phyloP scores from a whole-genome alignment of 35 echinoderm and acorn worm species.

The Apostichopus japonicus region DNA sequence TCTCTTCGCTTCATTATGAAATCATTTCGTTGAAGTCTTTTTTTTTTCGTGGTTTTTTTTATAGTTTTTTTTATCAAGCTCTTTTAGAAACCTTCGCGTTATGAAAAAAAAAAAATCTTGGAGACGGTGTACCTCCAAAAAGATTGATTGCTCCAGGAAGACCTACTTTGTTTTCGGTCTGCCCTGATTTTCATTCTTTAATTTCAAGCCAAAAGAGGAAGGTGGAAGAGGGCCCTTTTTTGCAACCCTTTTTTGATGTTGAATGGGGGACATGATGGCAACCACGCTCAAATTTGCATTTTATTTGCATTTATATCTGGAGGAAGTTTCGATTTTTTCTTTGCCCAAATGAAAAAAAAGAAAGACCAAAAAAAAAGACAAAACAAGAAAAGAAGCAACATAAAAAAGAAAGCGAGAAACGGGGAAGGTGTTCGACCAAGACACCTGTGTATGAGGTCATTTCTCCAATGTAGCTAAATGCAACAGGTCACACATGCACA shows the following conservation, averaged over 20 bases:
- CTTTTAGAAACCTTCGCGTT: conserved; percentile 42
- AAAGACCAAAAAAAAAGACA: no score
- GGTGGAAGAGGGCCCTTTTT: conserved; percentile 31
- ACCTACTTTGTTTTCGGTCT: conserved; percentile 48
- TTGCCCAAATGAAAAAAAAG: no score
- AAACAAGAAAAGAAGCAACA: no score
- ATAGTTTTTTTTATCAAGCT: background rate
- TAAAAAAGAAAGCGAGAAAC: background rate
- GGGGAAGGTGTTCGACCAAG: conserved; percentile 26
- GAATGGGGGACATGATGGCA: conserved; percentile 46
- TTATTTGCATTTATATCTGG: conserved; percentile 54
- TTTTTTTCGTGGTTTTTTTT: background rate
- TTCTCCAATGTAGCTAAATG: background rate
- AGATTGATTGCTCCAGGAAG: conserved; percentile 48
- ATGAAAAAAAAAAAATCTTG: conserved; percentile 32
- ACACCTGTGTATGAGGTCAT: conserved; percentile 52
- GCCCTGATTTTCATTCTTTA: conserved; percentile 44
- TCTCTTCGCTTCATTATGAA: conserved; percentile 38
- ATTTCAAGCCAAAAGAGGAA: conserved; percentile 28
- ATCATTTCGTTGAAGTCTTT: conserved; percentile 32
- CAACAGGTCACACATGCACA: conserved; percentile 5
- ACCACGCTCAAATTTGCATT: conserved; percentile 49
- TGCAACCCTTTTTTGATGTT: conserved; percentile 26
- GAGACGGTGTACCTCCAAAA: conserved; percentile 48
- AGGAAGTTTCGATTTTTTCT: conserved; percentile 45